phyloP scores from a whole-genome alignment of 92 coral and sea anemone species.

The Porites divaricata region DNA sequence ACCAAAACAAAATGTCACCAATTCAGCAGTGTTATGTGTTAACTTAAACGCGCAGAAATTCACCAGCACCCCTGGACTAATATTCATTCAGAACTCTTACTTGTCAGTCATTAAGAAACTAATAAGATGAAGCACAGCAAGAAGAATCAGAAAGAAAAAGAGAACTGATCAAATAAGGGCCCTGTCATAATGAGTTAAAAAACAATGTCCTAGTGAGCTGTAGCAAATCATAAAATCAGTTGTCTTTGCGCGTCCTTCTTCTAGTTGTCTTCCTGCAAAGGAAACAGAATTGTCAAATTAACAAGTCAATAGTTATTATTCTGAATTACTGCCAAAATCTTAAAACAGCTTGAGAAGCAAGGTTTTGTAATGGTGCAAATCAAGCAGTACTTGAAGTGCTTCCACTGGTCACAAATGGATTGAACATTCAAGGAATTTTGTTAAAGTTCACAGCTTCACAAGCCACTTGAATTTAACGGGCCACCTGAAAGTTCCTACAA shows the following conservation, averaged over 20 bases:
- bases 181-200: background rate
- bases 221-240: background rate
- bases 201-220: background rate
- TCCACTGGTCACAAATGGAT: no score
- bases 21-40: background rate
- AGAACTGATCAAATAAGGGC: conserved; percentile 6
- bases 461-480: no score
- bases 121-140: background rate
- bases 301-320: no score
- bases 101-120: no score
- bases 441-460: no score
- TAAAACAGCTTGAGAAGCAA: background rate
- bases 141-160: background rate
- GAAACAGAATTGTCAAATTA: no score
- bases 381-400: no score
- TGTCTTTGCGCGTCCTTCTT: conserved; percentile 29
- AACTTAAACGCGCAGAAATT: background rate
- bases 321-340: background rate
- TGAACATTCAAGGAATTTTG: no score
- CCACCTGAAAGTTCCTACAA: no score
- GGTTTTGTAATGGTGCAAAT: no score
- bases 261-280: conserved; percentile 27
- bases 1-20: background rate
- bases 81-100: background rate
- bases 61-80: background rate